These are phyloP conservation scores for Lasioglossum marginatum DNA, from an alignment of 2,888 invertebrate species.

Conservation along the genomic window DNA sequence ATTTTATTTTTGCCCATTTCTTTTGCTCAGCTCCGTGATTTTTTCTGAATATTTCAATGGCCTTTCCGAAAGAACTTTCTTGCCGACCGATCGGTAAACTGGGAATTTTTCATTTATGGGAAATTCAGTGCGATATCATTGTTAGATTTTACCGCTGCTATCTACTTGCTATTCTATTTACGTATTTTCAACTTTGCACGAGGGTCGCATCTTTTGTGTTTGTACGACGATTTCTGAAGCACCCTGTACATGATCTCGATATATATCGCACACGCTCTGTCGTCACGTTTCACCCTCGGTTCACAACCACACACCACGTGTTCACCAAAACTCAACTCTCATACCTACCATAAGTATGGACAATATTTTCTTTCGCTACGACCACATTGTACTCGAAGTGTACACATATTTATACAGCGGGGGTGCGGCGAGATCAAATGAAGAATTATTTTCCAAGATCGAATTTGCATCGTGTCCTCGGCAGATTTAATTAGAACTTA, in stretches of 20 bases:
- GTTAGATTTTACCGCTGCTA: not conserved
- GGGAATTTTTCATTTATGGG: not conserved
- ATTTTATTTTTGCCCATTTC: not conserved
- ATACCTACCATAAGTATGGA: slow-evolving; percentile 35
- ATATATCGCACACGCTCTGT: slow-evolving; percentile 64
- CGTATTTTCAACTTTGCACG: not conserved
- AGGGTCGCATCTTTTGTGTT: not conserved
- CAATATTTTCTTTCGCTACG: slow-evolving; percentile 37
- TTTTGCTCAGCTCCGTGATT: not conserved
- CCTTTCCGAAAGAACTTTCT: not conserved
- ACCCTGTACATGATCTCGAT: slow-evolving; percentile 47
- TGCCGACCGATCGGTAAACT: not conserved
- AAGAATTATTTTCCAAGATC: not conserved
- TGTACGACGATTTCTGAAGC: not conserved
- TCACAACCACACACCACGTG: slow-evolving; percentile 45
- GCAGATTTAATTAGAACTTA: not conserved
- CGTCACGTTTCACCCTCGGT: slow-evolving; percentile 54
- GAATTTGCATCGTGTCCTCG: not conserved
- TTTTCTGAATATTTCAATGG: not conserved
- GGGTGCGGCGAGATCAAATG: not conserved
- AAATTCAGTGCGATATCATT: not conserved
- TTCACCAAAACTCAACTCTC: slow-evolving; percentile 48
- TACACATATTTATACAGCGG: not conserved
- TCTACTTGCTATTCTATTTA: not conserved
- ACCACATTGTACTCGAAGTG: slow-evolving; percentile 19